Percentiles rank a stretch among this genome's conserved stretches.
Evolutionary conservation across 2,113 vertebrate genomes (phyloP).

Genomic region (Cnemophilus loriae): DNA sequence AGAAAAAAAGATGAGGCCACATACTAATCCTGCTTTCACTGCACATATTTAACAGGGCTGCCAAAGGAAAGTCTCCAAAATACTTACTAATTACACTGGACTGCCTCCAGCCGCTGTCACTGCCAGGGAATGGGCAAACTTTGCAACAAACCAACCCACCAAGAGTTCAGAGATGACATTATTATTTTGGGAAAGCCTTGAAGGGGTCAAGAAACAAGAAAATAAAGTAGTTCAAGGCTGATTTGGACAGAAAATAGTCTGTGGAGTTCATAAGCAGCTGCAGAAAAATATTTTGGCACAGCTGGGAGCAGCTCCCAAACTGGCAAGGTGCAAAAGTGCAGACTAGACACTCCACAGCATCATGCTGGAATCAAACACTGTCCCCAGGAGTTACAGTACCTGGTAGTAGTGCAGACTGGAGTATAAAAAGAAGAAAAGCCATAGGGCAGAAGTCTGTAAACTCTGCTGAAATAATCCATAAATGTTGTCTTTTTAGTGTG

Average conservation of each 20-base stretch:
- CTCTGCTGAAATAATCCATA: background rate
- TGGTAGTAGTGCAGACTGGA: background rate
- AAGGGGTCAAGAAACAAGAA: background rate
- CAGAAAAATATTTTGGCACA: background rate
- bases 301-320: background rate
- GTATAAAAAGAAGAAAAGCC: background rate
- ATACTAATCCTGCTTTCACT: slow-evolving; percentile 22
- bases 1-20: background rate
- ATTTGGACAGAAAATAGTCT: background rate
- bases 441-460: background rate
- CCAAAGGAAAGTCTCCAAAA: slow-evolving; percentile 25
- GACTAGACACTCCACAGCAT: background rate
- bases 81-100: slow-evolving; percentile 47
- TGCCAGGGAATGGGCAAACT: background rate
- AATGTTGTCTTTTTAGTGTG: accelerated
- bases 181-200: background rate
- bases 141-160: background rate
- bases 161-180: background rate
- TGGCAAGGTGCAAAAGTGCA: background rate
- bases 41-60: slow-evolving; percentile 35
- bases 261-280: background rate
- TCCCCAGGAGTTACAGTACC: background rate
- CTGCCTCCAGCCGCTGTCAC: background rate
- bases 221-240: background rate
- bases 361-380: background rate